Conservation (phyloP, 2,888 invertebrate genomes). For the Catocala sponsa region DNA sequence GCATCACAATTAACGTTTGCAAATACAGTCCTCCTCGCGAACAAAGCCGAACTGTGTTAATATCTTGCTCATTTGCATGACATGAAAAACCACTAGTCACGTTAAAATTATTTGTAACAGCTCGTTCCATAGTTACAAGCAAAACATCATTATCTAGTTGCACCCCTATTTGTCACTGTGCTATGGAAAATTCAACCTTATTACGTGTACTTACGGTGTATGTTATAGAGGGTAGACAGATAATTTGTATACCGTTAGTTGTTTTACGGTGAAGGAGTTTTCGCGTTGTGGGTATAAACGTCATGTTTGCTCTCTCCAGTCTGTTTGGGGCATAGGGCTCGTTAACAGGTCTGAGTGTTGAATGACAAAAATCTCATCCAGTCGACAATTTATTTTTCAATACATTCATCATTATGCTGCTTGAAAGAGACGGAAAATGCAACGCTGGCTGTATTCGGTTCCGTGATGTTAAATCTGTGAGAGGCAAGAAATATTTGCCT, state of each 20-base stretch:
- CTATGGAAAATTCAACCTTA: conserved; percentile 29
- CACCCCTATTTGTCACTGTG: conserved; percentile 48
- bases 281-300: conserved; percentile 49
- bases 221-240: conserved; percentile 13
- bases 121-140: conserved; percentile 44
- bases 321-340: conserved; percentile 1
- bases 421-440: neutral
- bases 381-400: neutral
- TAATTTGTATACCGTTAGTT: conserved; percentile 64
- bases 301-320: conserved; percentile 1
- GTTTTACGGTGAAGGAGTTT: conserved; percentile 64
- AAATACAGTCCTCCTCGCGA: no score
- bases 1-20: no score
- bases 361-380: neutral
- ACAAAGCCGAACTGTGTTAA: no score
- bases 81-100: conserved; percentile 8
- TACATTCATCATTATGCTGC: neutral
- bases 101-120: conserved; percentile 12
- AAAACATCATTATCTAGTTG: conserved; percentile 71
- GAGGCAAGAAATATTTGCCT: no score
- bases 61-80: neutral
- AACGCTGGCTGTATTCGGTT: no score
- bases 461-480: no score
- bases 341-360: neutral
- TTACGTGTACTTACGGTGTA: neutral